Evolutionary conservation across 1,140 invertebrate genomes (phyloP).

Genomic region (Diorhabda elongata): DNA sequence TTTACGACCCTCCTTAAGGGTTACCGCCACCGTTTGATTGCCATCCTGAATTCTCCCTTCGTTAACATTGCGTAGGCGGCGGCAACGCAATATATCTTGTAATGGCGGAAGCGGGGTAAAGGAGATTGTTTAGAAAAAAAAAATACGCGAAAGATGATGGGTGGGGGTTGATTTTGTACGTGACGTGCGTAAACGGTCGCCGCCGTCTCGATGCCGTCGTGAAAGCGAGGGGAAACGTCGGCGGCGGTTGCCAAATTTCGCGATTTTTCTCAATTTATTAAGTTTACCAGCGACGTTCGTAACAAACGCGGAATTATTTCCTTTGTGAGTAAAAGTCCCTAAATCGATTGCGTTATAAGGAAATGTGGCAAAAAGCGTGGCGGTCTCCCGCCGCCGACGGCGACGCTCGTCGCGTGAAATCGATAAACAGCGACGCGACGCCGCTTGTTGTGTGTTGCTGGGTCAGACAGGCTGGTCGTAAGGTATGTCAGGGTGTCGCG

Average conservation of each 20-base stretch:
- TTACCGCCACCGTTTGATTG: no score
- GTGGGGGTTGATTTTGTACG: conserved; percentile 3
- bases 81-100: not conserved
- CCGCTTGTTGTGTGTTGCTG: conserved; percentile 14
- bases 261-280: no score
- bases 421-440: conserved; percentile 15
- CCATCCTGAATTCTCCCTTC: not conserved
- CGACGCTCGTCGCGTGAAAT: not conserved
- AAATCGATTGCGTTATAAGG: no score
- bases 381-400: not conserved
- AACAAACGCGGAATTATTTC: no score
- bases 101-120: not conserved
- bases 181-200: conserved; percentile 16
- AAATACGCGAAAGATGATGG: not conserved
- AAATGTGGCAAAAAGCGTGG: not conserved
- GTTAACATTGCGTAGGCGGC: not conserved
- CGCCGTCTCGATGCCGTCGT: conserved; percentile 13
- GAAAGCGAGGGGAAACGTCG: not conserved
- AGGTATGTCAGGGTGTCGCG: conserved; percentile 22
- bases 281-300: no score
- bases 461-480: conserved; percentile 17
- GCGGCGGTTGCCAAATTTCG: no score
- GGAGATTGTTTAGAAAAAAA: not conserved
- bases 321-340: no score
- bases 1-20: no score